Percentiles rank a stretch among this genome's conserved stretches.
These are phyloP conservation scores for Meloidogyne exigua DNA, from an alignment of 1,140 invertebrate genomes.

Conservation along the genomic window DNA sequence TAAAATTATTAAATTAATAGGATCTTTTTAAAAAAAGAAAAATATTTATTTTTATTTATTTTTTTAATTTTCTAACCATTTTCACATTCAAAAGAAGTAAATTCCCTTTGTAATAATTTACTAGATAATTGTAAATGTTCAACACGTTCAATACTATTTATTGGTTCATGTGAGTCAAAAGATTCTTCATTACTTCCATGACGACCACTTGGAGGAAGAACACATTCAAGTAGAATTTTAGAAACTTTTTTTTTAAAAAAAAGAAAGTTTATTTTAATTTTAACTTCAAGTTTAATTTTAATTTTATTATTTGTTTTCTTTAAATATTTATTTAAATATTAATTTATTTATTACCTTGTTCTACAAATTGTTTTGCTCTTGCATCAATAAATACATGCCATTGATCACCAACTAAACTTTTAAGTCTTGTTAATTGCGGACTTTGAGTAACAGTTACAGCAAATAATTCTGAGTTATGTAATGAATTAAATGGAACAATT, in stretches of 20 bases:
- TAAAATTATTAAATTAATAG: constrained; percentile 27
- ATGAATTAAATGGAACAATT: not conserved
- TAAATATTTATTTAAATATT: too few species aligned
- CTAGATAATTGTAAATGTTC: constrained; percentile 37
- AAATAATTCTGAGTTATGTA: constrained; percentile 20
- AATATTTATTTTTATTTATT: not conserved
- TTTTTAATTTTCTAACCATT: constrained; percentile 1
- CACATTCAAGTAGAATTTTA: constrained; percentile 23
- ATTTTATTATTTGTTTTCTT: too few species aligned
- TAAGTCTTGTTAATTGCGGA: constrained; percentile 20
- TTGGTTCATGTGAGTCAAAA: constrained; percentile 27
- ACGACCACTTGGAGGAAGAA: constrained; percentile 28
- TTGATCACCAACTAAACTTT: constrained; percentile 28
- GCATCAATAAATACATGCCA: constrained; percentile 38
- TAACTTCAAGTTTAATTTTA: not conserved
- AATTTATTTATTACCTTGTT: constrained; percentile 26
- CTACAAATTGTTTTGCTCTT: constrained; percentile 31
- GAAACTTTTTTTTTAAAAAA: constrained; percentile 11
- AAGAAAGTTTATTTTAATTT: not conserved
- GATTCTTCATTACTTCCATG: not conserved
- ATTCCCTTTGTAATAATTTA: constrained; percentile 17
- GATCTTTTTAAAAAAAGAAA: constrained; percentile 13
- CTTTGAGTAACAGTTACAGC: constrained; percentile 23
- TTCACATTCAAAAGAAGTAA: constrained; percentile 4
- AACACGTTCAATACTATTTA: constrained; percentile 32